Conservation (phyloP, 1,140 invertebrate genomes). For the Halesus radiatus region DNA sequence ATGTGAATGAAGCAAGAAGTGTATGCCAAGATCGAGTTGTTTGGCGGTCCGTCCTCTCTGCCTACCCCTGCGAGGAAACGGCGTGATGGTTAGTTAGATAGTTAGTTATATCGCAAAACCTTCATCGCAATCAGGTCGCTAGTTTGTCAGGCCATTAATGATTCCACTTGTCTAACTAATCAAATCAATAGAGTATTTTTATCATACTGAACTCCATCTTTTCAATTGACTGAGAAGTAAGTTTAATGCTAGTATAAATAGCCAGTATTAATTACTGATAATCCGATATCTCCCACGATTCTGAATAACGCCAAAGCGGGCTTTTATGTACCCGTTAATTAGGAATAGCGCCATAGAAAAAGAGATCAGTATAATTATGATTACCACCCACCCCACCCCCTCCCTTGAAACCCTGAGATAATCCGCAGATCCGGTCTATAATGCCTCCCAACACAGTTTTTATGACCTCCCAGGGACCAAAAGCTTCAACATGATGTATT, state of each 20-base stretch:
- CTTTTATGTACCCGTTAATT: neutral
- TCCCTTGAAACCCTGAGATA: neutral
- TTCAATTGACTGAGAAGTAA: neutral
- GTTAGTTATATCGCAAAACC: too few species aligned
- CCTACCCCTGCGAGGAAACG: too few species aligned
- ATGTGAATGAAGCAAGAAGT: too few species aligned
- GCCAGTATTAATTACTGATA: neutral
- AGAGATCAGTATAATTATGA: conserved; percentile 2
- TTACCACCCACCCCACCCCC: neutral
- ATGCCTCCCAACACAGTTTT: neutral
- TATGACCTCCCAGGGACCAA: conserved; percentile 10
- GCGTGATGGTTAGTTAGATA: too few species aligned
- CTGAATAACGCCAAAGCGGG: too few species aligned
- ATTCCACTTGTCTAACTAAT: neutral
- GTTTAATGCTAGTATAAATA: neutral
- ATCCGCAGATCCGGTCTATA: conserved; percentile 26
- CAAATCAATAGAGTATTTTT: neutral
- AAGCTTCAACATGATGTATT: too few species aligned
- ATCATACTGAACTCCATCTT: neutral
- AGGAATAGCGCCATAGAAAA: neutral
- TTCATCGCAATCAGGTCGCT: too few species aligned
- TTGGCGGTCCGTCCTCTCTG: too few species aligned
- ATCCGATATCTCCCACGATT: too few species aligned
- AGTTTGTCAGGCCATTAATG: too few species aligned
- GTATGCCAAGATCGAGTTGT: too few species aligned